phyloP scores from a whole-genome alignment of 2,113 vertebrate species.

The Solenodon paradoxus region DNA sequence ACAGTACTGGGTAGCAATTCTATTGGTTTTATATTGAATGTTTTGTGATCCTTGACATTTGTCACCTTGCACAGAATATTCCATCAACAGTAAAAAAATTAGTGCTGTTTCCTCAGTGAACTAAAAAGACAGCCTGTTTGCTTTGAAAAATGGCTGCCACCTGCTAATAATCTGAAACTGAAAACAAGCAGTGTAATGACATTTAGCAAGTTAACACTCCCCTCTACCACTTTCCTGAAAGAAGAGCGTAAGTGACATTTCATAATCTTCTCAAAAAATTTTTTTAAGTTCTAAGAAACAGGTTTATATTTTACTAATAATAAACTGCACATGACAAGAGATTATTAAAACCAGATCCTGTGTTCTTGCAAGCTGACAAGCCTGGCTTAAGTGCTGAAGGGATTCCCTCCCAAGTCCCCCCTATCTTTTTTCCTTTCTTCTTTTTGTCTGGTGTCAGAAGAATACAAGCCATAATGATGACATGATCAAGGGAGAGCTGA shows the following conservation, averaged over 20 bases:
- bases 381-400: neutral
- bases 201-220: constrained; percentile 69
- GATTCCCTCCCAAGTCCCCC: neutral
- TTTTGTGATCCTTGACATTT: constrained; percentile 66
- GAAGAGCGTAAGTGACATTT: neutral
- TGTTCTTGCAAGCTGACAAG: neutral
- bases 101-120: constrained; percentile 61
- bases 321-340: neutral
- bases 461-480: constrained; percentile 22
- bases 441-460: constrained; percentile 39
- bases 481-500: constrained; percentile 41
- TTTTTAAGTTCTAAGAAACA: constrained; percentile 45
- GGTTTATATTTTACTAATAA: constrained; percentile 52
- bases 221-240: constrained; percentile 30
- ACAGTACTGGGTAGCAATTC: constrained; percentile 43
- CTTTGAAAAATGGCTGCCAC: constrained; percentile 66
- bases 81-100: constrained; percentile 68
- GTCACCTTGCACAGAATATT: constrained; percentile 65
- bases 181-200: constrained; percentile 58
- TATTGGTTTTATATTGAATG: constrained; percentile 36
- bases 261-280: constrained; percentile 13
- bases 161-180: constrained; percentile 68
- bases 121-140: constrained; percentile 71
- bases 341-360: constrained; percentile 64
- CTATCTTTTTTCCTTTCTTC: neutral